A percentile compares a stretch with the other conserved stretches of the same genome.
Evolutionary conservation across 2,113 vertebrate species (phyloP).

Genomic region (Oreochromis aureus): DNA sequence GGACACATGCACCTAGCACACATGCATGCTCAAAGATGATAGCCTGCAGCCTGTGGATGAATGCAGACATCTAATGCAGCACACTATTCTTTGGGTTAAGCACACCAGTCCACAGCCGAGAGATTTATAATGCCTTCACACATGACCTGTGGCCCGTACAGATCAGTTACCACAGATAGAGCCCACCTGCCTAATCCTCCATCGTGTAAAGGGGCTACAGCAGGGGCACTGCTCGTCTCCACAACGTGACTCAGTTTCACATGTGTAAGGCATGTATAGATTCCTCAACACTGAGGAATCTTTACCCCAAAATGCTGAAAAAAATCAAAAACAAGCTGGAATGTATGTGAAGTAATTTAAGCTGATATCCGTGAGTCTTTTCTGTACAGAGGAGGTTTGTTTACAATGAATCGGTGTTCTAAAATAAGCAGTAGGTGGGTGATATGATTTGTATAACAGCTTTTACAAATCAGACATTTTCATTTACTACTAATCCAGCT

Average conservation of each 20-base stretch:
- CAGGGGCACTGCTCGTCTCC: neutral
- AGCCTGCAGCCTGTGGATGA: slow-evolving; percentile 26
- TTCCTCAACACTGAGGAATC: neutral
- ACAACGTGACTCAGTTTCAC: neutral
- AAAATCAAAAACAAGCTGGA: neutral
- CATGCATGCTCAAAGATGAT: neutral
- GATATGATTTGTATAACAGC: neutral
- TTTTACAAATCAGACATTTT: neutral
- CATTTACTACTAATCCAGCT: neutral
- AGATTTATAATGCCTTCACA: slow-evolving; percentile 44
- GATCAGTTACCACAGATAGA: slow-evolving; percentile 41
- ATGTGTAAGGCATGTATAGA: neutral
- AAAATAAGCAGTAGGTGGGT: neutral
- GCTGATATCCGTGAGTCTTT: neutral
- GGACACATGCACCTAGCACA: neutral
- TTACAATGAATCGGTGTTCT: neutral
- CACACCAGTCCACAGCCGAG: slow-evolving; percentile 1
- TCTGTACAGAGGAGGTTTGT: neutral
- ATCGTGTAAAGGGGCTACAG: slow-evolving; percentile 16
- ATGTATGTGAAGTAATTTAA: neutral
- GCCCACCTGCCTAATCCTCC: neutral
- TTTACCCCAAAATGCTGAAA: neutral
- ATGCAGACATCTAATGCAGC: slow-evolving; percentile 19
- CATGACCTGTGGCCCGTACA: slow-evolving; percentile 26
- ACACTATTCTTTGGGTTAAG: slow-evolving; percentile 17